phyloP scores from a whole-genome alignment of 2,113 vertebrate genomes.

The Himantopus leucocephalus region DNA sequence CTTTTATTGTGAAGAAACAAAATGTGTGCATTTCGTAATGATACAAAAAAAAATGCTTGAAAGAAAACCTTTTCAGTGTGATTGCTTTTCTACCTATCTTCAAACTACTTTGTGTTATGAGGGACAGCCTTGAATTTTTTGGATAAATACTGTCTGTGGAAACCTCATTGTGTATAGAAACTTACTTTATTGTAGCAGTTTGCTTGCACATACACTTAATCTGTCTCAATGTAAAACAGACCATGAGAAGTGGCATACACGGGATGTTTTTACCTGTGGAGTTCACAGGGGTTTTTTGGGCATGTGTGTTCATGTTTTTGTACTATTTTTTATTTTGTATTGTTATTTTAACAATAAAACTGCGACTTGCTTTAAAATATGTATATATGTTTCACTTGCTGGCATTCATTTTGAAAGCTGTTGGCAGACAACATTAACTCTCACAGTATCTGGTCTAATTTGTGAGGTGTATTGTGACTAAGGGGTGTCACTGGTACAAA shows the following conservation, averaged over 20 bases:
- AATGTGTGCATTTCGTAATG: constrained; percentile 9
- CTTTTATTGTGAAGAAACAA: constrained; percentile 38
- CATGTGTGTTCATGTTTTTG: background rate
- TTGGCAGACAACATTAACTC: background rate
- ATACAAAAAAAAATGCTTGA: background rate
- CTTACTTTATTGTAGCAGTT: constrained; percentile 2
- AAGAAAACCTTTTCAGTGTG: constrained; percentile 45
- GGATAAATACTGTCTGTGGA: constrained; percentile 12
- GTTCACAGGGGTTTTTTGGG: background rate
- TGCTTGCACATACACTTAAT: constrained; percentile 18
- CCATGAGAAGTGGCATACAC: background rate
- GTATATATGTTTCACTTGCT: background rate
- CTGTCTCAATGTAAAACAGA: background rate
- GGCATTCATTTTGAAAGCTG: background rate
- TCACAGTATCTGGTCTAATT: background rate
- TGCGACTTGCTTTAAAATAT: background rate
- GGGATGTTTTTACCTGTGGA: background rate
- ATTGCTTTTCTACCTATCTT: constrained; percentile 43
- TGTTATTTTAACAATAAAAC: background rate
- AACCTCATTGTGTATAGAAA: constrained; percentile 24
- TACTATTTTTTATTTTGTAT: background rate
- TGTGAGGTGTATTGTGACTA: background rate
- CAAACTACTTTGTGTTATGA: constrained; percentile 6
- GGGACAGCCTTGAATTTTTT: background rate
- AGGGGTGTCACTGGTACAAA: background rate